Conservation (phyloP, 2,797 vertebrate species). For the Propithecus perrieri region DNA sequence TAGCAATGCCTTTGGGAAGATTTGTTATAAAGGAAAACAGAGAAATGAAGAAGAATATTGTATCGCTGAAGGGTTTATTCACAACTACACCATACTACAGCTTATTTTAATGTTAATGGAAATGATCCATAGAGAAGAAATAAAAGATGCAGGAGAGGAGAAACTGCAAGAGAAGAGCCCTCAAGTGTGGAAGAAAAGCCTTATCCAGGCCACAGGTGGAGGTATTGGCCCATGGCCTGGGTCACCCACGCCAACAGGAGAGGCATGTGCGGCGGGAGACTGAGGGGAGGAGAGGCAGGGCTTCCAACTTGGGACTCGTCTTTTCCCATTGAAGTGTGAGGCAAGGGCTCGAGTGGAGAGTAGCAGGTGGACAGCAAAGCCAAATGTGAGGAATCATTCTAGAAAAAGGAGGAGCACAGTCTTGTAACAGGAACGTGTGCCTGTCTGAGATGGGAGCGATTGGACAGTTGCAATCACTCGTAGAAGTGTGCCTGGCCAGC, state of each 20-base stretch:
- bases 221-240: not conserved
- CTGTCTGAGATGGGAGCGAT: not conserved
- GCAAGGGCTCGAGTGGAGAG: not conserved
- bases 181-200: not conserved
- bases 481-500: not conserved
- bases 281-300: accelerated
- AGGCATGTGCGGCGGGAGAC: accelerated
- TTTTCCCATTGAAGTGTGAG: not conserved
- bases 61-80: not conserved
- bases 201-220: not conserved
- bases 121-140: not conserved
- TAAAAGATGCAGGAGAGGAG: not conserved
- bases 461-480: not conserved
- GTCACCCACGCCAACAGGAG: accelerated
- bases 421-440: not conserved
- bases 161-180: not conserved
- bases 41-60: not conserved
- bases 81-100: not conserved
- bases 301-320: not conserved
- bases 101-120: not conserved
- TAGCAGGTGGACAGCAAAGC: not conserved
- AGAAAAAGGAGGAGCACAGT: not conserved
- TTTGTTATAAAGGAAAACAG: not conserved
- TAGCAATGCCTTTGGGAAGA: not conserved
- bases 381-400: not conserved